phyloP scores from a whole-genome alignment of 2,797 vertebrate genomes.

The Acanthiza pusilla region DNA sequence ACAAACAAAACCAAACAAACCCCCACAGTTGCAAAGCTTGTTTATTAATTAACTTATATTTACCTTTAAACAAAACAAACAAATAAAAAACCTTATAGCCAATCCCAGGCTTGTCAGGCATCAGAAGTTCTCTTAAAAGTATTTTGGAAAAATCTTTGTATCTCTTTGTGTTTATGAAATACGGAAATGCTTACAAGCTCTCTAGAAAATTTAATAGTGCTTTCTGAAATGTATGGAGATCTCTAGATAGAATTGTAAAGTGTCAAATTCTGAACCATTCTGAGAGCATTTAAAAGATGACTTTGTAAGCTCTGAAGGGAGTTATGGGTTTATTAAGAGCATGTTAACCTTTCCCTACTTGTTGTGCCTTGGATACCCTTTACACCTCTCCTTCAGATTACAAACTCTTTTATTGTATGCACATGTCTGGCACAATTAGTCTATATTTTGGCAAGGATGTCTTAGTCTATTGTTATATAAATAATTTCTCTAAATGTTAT shows the following conservation, averaged over 20 bases:
- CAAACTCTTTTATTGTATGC: not conserved
- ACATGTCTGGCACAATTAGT: not conserved
- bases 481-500: constrained; percentile 6
- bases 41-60: not conserved
- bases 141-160: not conserved
- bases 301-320: not conserved
- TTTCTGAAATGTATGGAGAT: not conserved
- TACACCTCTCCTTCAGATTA: not conserved
- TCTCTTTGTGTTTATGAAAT: not conserved
- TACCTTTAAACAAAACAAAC: not conserved
- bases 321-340: not conserved
- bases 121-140: not conserved
- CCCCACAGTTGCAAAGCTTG: not conserved
- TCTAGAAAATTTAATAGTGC: not conserved
- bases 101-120: not conserved
- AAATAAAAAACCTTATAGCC: not conserved
- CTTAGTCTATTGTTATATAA: not conserved
- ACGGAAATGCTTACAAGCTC: not conserved
- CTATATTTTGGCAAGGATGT: not conserved
- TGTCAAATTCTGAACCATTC: not conserved
- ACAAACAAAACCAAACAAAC: not conserved
- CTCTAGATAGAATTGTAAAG: not conserved
- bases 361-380: not conserved
- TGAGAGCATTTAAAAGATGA: not conserved
- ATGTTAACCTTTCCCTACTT: not conserved